phyloP scores from a whole-genome alignment of 1,140 invertebrate species.

The Drosophila trapezifrons region DNA sequence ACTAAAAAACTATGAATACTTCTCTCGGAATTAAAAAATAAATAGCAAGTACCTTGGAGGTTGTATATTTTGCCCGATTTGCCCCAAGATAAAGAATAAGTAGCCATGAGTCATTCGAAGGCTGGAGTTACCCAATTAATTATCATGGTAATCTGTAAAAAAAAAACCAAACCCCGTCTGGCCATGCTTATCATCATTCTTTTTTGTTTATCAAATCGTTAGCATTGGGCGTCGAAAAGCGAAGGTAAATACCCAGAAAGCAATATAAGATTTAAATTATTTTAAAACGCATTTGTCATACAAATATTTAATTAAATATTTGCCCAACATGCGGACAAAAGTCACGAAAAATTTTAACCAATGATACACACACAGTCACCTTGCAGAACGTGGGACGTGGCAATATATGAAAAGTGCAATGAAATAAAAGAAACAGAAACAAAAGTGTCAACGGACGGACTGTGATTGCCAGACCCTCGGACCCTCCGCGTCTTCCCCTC shows the following conservation, averaged over 20 bases:
- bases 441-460: conserved; percentile 30
- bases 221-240: conserved; percentile 29
- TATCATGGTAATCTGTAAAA: conserved; percentile 16
- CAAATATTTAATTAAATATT: conserved; percentile 53
- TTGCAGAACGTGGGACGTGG: conserved; percentile 21
- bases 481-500: not conserved
- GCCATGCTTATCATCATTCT: not conserved
- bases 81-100: conserved; percentile 11
- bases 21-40: not conserved
- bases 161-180: conserved; percentile 8
- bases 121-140: conserved; percentile 21
- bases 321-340: conserved; percentile 25
- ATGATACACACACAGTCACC: conserved; percentile 15
- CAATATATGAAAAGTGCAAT: conserved; percentile 12
- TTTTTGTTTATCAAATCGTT: conserved; percentile 41
- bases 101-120: conserved; percentile 25
- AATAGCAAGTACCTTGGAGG: conserved; percentile 3
- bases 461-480: conserved; percentile 9
- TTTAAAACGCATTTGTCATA: conserved; percentile 56
- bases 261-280: conserved; percentile 15
- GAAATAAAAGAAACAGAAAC: conserved; percentile 37
- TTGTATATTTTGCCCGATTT: conserved; percentile 4
- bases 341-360: conserved; percentile 32
- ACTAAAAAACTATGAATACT: no score
- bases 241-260: conserved; percentile 19